Evolutionary conservation across 2,888 invertebrate species (phyloP), one percentile per base, ranked within the genome.

Genomic region (Bugulina stolonifera): DNA sequence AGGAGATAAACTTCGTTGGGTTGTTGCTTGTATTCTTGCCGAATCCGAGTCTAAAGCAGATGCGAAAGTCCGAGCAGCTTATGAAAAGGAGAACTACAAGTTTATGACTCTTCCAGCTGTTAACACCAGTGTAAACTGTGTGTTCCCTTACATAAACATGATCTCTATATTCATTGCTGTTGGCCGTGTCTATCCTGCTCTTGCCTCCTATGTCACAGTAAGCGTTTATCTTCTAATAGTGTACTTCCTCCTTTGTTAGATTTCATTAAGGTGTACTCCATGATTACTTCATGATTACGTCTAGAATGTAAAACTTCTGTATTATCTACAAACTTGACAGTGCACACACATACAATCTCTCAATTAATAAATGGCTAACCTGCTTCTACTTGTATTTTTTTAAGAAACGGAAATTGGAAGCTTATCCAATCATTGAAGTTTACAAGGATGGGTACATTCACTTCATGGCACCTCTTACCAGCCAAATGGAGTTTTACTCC

Each of bases 401-500:
- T n/a, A 77, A 83, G 83, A 80, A 80, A 35, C 77, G 78, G 57
- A 78, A 81, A 72, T 79, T 86, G 25, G 84, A 85, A 78, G 86
- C 86, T 2, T 83, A 85, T 77, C 86, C 86, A 18, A 80, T 82
- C 76, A 75, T 86, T 52, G 86, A 86, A 76, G 79, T 86, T 10
- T 86, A 86, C 76, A 81, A 83, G 73, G 81, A 79, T 32, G 75
- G 79, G 29, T 75, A 75, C 23, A 86, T 86, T 14, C 76, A 82
- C 34, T 86, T 85, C 77, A 79, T 85, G 77, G 85, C 84, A 2
- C 86, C 86, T 0, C 77, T 86, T 54, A 81, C 85, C 5, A 82
- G 80, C 71, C 86, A 86, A 75, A 82, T 83, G 43, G 83, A 85
- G 71, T 86, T 86, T 78, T 86, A 83, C 74, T 85, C 86, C 0